phyloP scores from a whole-genome alignment of 2,113 vertebrate genomes.

The Ancistrus triradiatus region DNA sequence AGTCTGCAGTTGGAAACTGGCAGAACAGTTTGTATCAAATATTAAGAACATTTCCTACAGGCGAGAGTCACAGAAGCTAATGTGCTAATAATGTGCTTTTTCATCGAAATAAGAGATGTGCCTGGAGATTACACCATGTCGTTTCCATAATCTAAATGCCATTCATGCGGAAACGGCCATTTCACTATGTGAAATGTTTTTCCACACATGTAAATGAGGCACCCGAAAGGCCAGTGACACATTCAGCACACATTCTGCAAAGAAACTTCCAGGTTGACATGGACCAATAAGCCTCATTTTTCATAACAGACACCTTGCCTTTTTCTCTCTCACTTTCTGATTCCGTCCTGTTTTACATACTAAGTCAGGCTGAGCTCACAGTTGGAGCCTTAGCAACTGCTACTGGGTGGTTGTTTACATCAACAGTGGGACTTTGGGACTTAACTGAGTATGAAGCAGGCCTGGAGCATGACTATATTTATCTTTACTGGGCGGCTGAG shows the following conservation, averaged over 20 bases:
- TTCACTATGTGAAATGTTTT: neutral
- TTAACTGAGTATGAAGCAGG: conserved; percentile 13
- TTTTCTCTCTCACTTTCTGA: neutral
- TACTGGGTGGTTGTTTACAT: conserved; percentile 39
- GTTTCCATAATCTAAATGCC: conserved; percentile 7
- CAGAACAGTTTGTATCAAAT: too few relatives aligned
- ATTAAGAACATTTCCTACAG: too few relatives aligned
- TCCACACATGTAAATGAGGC: conserved; percentile 5
- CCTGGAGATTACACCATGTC: neutral
- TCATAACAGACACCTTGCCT: neutral
- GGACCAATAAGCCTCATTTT: neutral
- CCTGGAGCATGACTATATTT: conserved; percentile 33
- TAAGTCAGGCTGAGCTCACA: neutral
- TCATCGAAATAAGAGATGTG: conserved; percentile 9
- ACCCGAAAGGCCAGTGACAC: neutral
- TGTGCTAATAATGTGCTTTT: neutral
- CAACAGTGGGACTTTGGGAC: conserved; percentile 28
- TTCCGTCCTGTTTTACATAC: neutral
- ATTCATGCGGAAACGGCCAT: neutral
- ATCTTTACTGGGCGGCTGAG: conserved; percentile 10
- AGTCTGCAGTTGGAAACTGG: too few relatives aligned
- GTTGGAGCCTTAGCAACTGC: conserved; percentile 31
- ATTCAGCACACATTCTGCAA: neutral
- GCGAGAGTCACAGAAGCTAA: neutral
- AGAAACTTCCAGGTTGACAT: neutral